These are phyloP conservation scores for Periplaneta americana DNA, from an alignment of 1,140 invertebrate genomes.

Conservation along the genomic window DNA sequence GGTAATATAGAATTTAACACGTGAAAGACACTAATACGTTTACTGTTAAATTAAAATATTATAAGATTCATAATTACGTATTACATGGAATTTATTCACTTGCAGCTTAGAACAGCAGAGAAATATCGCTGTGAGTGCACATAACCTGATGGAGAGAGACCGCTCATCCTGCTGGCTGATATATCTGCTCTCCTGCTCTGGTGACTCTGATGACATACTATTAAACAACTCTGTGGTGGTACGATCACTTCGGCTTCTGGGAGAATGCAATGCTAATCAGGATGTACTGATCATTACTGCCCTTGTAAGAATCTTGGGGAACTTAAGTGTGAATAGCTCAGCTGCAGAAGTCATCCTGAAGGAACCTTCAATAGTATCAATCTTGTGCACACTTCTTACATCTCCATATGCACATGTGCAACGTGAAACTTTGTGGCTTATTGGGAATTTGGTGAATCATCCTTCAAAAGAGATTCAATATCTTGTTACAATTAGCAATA, in stretches of 20 bases:
- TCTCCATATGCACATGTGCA: constrained; percentile 2
- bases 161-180: background rate
- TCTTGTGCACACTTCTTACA: background rate
- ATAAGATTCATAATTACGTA: no score
- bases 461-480: background rate
- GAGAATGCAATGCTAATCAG: background rate
- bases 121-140: background rate
- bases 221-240: background rate
- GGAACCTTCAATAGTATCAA: background rate
- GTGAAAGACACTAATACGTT: no score
- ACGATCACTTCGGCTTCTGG: background rate
- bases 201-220: background rate
- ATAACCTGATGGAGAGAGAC: background rate
- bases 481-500: background rate
- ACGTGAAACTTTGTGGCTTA: background rate
- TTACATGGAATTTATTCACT: no score
- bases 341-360: background rate
- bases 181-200: constrained; percentile 1
- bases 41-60: no score
- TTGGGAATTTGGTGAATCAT: constrained; percentile 5
- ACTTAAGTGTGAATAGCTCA: background rate
- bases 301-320: constrained; percentile 2
- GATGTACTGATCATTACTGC: background rate
- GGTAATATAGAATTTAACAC: no score
- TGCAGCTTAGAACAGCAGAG: background rate